These are phyloP conservation scores for Chamaea fasciata DNA, from an alignment of 2,113 vertebrate species.

Conservation along the genomic window DNA sequence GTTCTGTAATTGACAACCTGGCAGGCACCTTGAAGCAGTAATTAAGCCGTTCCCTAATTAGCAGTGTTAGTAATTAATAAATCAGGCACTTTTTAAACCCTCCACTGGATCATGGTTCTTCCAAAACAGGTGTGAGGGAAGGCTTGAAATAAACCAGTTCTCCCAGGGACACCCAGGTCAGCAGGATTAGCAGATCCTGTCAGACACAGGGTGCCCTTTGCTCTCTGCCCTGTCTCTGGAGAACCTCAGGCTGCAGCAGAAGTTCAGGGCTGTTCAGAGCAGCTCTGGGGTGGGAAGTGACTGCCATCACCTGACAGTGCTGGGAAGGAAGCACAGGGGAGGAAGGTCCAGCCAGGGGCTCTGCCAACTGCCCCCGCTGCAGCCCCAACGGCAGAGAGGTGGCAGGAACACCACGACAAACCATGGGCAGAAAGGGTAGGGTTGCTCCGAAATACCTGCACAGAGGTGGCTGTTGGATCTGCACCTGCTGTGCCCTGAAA, in stretches of 20 bases:
- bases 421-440: not conserved
- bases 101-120: fast-evolving
- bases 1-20: not conserved
- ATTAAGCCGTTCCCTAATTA: not conserved
- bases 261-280: not conserved
- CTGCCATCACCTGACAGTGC: not conserved
- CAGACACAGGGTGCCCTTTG: not conserved
- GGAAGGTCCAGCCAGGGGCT: not conserved
- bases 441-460: not conserved
- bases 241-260: not conserved
- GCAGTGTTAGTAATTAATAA: not conserved
- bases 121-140: not conserved
- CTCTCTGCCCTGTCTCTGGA: not conserved
- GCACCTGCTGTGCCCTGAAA: not conserved
- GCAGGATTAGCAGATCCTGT: not conserved
- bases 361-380: not conserved
- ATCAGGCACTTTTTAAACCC: not conserved
- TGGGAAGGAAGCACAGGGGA: not conserved
- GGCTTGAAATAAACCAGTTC: not conserved
- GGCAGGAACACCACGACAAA: not conserved
- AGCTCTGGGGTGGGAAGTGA: not conserved
- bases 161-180: not conserved
- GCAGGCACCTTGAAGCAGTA: not conserved
- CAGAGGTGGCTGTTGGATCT: not conserved
- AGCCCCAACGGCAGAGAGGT: not conserved